Conservation (phyloP, 2,797 vertebrate species). For the Liparis tanakae region DNA sequence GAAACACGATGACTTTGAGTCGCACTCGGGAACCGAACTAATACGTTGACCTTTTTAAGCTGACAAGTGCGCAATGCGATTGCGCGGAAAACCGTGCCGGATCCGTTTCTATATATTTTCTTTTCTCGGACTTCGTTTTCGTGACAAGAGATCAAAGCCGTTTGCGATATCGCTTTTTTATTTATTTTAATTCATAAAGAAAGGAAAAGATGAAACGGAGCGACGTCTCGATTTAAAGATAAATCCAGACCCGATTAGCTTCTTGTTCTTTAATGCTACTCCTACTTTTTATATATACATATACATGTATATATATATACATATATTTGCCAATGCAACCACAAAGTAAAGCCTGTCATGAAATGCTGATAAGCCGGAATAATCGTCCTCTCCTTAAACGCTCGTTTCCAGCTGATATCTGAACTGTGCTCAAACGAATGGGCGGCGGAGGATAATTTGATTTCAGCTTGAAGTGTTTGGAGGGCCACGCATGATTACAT, state of each 20-base stretch:
- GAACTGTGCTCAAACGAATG: not conserved
- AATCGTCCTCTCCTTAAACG: not conserved
- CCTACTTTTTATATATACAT: not conserved
- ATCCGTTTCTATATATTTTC: constrained; percentile 54
- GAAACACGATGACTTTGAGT: constrained; percentile 42
- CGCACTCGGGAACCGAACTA: constrained; percentile 58
- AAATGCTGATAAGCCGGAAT: constrained; percentile 4
- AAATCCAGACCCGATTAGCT: constrained; percentile 65
- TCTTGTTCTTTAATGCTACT: constrained; percentile 31
- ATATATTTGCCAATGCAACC: not conserved
- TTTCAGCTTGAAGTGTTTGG: not conserved
- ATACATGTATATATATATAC: no score
- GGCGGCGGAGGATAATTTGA: constrained; percentile 1
- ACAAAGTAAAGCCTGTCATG: constrained; percentile 19
- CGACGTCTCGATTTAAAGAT: constrained; percentile 59
- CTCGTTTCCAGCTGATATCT: not conserved
- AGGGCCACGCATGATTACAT: constrained; percentile 17
- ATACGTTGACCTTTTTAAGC: constrained; percentile 82
- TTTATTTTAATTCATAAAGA: constrained; percentile 24
- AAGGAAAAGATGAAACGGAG: constrained; percentile 63
- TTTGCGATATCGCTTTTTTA: constrained; percentile 54
- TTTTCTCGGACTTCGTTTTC: constrained; percentile 61
- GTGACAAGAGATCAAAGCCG: constrained; percentile 59
- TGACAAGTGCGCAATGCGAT: constrained; percentile 83
- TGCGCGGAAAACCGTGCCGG: constrained; percentile 22